A percentile compares a stretch with the other conserved stretches of the same genome.
These are phyloP conservation scores for Elanus axillaris DNA, from an alignment of 2,113 vertebrate genomes.

Conservation along the genomic window DNA sequence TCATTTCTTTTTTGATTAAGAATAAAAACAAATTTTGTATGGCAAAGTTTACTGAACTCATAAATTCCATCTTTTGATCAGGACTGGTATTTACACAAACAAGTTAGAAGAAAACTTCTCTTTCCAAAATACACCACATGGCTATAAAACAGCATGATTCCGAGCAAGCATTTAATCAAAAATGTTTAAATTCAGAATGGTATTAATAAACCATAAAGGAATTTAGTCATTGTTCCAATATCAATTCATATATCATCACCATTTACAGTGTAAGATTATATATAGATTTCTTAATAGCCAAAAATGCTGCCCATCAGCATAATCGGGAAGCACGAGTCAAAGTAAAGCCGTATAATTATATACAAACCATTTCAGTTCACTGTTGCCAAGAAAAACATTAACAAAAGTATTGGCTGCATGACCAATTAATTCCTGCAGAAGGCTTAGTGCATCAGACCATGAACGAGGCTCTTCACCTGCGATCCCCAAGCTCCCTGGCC, in stretches of 20 bases:
- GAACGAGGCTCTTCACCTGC: neutral
- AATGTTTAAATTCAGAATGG: neutral
- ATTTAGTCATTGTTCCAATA: constrained; percentile 21
- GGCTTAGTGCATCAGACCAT: accelerated
- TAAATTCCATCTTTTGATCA: neutral
- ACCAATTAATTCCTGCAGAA: neutral
- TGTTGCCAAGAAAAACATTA: constrained; percentile 11
- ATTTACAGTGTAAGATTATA: neutral
- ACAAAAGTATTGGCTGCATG: neutral
- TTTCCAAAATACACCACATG: neutral
- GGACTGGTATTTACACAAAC: neutral
- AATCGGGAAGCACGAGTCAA: neutral
- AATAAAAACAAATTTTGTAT: neutral
- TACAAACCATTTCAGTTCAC: neutral
- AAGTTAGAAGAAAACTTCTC: neutral
- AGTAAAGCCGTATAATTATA: neutral
- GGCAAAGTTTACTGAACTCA: neutral
- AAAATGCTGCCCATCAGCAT: constrained; percentile 8
- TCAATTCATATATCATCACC: neutral
- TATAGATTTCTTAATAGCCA: neutral
- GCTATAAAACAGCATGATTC: neutral
- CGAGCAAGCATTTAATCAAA: neutral
- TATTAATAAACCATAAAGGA: constrained; percentile 32
- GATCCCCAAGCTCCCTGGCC: accelerated
- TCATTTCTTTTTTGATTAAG: neutral